phyloP scores from a whole-genome alignment of 2,888 invertebrate species.

The Amphiduros pacificus region DNA sequence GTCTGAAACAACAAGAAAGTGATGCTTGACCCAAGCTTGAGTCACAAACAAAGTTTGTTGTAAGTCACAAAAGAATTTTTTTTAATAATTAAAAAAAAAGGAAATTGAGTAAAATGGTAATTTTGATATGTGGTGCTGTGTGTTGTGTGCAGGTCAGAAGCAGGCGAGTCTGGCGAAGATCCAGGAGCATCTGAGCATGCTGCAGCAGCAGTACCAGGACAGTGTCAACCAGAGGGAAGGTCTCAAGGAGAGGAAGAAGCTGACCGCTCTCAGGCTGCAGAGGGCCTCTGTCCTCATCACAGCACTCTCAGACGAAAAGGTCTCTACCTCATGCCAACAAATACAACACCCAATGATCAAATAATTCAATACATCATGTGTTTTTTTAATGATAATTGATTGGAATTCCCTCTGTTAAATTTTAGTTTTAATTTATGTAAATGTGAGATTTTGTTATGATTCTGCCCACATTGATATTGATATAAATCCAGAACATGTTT shows the following conservation, averaged over 20 bases:
- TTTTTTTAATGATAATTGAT: too few relatives aligned
- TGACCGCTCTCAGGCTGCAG: conserved; percentile 49
- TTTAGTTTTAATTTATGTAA: background rate
- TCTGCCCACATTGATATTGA: too few relatives aligned
- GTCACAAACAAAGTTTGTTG: too few relatives aligned
- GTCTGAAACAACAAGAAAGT: too few relatives aligned
- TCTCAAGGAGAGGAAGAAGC: conserved; percentile 49
- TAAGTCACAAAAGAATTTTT: too few relatives aligned
- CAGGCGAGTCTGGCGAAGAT: conserved; percentile 56
- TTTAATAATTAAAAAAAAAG: too few relatives aligned
- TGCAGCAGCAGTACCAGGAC: conserved; percentile 55
- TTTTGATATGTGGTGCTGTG: too few relatives aligned
- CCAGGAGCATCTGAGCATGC: conserved; percentile 49
- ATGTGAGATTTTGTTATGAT: background rate
- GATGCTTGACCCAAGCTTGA: too few relatives aligned
- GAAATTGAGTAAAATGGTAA: too few relatives aligned
- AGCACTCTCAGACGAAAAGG: conserved; percentile 57
- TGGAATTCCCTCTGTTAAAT: background rate
- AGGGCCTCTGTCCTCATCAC: conserved; percentile 55
- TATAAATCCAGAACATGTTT: too few relatives aligned
- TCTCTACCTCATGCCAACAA: conserved; percentile 19
- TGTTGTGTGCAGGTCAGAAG: conserved; percentile 41
- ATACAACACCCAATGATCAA: background rate
- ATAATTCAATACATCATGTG: too few relatives aligned
- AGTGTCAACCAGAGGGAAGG: conserved; percentile 57